Conservation (phyloP, 2,113 vertebrate species). For the Gallinago undulata region DNA sequence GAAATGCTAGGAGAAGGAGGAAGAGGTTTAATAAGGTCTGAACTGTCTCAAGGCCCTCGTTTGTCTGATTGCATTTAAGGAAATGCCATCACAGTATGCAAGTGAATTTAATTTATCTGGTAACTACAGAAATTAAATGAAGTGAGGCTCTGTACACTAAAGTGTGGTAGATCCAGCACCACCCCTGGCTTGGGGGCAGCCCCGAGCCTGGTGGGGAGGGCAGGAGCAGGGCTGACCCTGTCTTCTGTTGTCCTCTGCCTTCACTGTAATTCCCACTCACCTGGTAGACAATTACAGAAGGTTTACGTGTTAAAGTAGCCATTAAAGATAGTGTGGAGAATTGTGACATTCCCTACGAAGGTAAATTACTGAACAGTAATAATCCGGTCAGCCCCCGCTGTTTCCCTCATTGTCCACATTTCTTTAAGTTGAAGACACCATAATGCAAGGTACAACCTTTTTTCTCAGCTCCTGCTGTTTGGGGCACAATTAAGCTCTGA, state of each 20-base stretch:
- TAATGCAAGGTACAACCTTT: not conserved
- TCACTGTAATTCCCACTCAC: not conserved
- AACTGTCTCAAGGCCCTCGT: not conserved
- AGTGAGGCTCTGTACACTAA: accelerated
- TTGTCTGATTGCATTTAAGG: not conserved
- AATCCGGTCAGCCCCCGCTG: not conserved
- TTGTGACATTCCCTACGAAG: not conserved
- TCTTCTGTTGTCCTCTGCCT: not conserved
- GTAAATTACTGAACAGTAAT: not conserved
- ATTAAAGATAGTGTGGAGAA: not conserved
- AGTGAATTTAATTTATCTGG: not conserved
- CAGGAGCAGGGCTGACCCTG: not conserved
- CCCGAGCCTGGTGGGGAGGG: not conserved
- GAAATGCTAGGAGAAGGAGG: not conserved
- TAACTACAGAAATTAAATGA: not conserved
- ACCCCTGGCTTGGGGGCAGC: not conserved
- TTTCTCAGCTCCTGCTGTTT: not conserved
- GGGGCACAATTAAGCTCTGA: not conserved
- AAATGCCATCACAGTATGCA: not conserved
- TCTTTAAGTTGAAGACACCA: accelerated
- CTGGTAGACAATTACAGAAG: not conserved
- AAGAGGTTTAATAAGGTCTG: not conserved
- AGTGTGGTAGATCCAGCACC: not conserved
- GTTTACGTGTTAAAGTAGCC: not conserved
- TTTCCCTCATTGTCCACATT: accelerated